Base-by-base conservation (phyloP, 2,888 invertebrate genomes). In the Sinohyriopsis cumingii region DNA sequence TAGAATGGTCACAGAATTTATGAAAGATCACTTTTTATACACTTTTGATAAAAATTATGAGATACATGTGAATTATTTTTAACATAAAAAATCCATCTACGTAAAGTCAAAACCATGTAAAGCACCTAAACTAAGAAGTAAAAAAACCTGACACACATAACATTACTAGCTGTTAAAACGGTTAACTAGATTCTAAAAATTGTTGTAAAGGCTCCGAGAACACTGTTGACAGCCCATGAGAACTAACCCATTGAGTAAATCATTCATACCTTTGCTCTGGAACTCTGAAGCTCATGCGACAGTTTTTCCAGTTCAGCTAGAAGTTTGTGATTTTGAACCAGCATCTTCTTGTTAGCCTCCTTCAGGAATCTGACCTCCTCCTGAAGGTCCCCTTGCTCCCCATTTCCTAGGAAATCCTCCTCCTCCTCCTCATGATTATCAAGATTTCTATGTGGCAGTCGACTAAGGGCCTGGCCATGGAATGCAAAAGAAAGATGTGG, bases 321-420 rank as follows among this genome's bases (percentile, higher is more conserved):
- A 54, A 87, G 73, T 63, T 84, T 82, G 60, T 86, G 86, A 71
- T 87, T 87, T 73, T 86, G 85, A 45, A 80, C 70, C 45, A 87
- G 73, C 55, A 86, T 75, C 70, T 86, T 84, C 62, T 78, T 80
- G 72, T 82, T 82, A 9, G 82, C 82, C 64, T 82, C 82, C 59
- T 82, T 82, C 54, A 82, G 65, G 67, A 77, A 77, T 22, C 72
- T 69, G n/a, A 76, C 69, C 71, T 81, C 67, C 53, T 71, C 72
- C 22, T 9, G 63, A 63, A 59, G 59, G 20, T 59, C 59, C 12
- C 15, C 22, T 59, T 59, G 12, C 24, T 59, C 22, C 24, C 59
- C 20, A 18, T 59, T 59, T 24, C 59, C 24, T n/a, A 22, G 20
- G 19, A 12, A n/a, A 24, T 22, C 59, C 59, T 24, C 24, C 59